A percentile compares a stretch with the other conserved stretches of the same genome.
Evolutionary conservation across 2,888 invertebrate species (phyloP).

Genomic region (Aplocera efformata): DNA sequence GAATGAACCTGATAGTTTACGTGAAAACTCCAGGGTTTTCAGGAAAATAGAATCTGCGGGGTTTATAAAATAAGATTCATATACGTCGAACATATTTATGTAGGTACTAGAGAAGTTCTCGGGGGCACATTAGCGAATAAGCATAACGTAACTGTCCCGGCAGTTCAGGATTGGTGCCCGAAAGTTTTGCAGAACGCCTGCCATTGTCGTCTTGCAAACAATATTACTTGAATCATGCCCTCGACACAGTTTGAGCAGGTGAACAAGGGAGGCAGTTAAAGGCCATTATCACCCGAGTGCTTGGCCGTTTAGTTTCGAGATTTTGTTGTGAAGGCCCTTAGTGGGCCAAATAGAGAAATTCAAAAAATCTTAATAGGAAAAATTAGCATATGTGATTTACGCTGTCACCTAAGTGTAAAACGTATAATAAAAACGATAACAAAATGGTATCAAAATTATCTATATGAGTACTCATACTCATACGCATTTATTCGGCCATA

Average conservation of each 20-base stretch:
- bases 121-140: conserved; percentile 32
- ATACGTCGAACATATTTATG: conserved; percentile 25
- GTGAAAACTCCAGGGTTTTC: neutral
- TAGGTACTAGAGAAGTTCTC: conserved; percentile 28
- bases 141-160: conserved; percentile 21
- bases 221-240: conserved; percentile 44
- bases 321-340: conserved; percentile 29
- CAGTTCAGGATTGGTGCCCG: conserved; percentile 29
- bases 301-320: conserved; percentile 35
- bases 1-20: neutral
- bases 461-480: too few species aligned
- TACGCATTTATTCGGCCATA: too few species aligned
- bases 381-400: too few species aligned
- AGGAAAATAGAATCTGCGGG: too few species aligned
- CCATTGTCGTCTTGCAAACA: conserved; percentile 38
- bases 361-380: too few species aligned
- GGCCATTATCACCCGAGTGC: conserved; percentile 41
- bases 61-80: conserved; percentile 3
- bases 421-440: too few species aligned
- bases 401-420: too few species aligned
- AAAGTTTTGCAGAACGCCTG: conserved; percentile 35
- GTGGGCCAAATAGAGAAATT: neutral
- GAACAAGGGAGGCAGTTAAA: conserved; percentile 33
- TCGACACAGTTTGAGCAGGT: conserved; percentile 41
- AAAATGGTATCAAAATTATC: too few species aligned